phyloP scores from a whole-genome alignment of 2,888 invertebrate genomes.

The Aleiodes testaceus region DNA sequence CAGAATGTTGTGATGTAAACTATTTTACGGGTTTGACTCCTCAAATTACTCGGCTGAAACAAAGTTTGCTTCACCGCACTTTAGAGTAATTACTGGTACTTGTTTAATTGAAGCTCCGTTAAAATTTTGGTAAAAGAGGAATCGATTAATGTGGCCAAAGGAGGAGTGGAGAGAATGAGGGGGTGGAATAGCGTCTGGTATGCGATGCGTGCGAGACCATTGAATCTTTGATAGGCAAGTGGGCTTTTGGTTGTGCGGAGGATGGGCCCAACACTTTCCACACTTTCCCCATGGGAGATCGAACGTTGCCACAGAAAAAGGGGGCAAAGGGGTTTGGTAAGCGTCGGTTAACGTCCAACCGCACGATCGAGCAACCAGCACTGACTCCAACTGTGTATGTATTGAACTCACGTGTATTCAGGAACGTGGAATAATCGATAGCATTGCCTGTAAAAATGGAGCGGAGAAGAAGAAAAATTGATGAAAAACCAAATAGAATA shows the following conservation, averaged over 20 bases:
- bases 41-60: too few species aligned
- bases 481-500: too few species aligned
- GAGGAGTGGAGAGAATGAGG: slow-evolving; percentile 37
- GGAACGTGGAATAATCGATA: slow-evolving; percentile 22
- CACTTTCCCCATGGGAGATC: slow-evolving; percentile 49
- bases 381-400: slow-evolving; percentile 43
- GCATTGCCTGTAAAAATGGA: background rate
- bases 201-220: slow-evolving; percentile 65
- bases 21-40: too few species aligned
- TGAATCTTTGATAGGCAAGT: slow-evolving; percentile 69
- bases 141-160: slow-evolving; percentile 4
- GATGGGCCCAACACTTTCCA: slow-evolving; percentile 52
- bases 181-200: slow-evolving; percentile 52
- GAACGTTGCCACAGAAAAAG: slow-evolving; percentile 30
- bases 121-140: background rate
- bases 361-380: slow-evolving; percentile 52
- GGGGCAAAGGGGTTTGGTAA: slow-evolving; percentile 24
- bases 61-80: too few species aligned
- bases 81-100: background rate
- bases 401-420: slow-evolving; percentile 23
- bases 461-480: background rate
- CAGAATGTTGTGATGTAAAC: too few species aligned
- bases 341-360: slow-evolving; percentile 51
- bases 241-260: slow-evolving; percentile 50
- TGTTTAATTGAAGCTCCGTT: background rate